Conservation (phyloP, 2,113 vertebrate genomes). For the Erythrolamprus reginae region DNA sequence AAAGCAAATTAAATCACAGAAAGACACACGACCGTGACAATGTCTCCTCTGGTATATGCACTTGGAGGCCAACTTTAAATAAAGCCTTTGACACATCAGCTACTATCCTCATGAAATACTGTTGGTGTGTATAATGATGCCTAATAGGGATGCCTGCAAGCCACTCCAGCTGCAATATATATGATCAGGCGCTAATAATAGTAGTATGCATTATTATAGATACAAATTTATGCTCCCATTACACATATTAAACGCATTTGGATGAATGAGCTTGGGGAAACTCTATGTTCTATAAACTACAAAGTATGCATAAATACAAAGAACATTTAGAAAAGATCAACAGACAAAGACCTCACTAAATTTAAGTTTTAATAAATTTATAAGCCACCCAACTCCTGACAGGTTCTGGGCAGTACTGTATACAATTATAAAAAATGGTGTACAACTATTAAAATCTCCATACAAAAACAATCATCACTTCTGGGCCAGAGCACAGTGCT, state of each 20-base stretch:
- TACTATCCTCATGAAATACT: not conserved
- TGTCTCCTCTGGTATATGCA: constrained; percentile 3
- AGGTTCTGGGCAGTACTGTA: not conserved
- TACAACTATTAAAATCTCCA: no score
- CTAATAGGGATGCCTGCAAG: not conserved
- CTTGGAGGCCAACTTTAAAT: constrained; percentile 12
- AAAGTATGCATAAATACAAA: not conserved
- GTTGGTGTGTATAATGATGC: not conserved
- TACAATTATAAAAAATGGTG: no score
- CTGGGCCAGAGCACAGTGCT: no score
- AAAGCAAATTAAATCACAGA: constrained; percentile 8
- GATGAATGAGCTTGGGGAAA: not conserved
- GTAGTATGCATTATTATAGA: not conserved
- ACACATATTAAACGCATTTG: not conserved
- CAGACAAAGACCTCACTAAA: no score
- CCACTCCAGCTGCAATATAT: not conserved
- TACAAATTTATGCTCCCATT: not conserved
- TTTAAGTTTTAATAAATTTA: no score
- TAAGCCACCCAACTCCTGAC: no score
- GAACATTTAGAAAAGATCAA: not conserved
- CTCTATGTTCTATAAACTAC: not conserved
- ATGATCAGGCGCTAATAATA: not conserved
- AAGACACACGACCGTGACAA: not conserved
- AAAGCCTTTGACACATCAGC: not conserved
- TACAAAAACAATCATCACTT: no score